Percentiles rank a stretch among this genome's conserved stretches.
These are phyloP conservation scores for Brachionichthys hirsutus DNA, from an alignment of 2,113 vertebrate genomes.

Conservation along the genomic window DNA sequence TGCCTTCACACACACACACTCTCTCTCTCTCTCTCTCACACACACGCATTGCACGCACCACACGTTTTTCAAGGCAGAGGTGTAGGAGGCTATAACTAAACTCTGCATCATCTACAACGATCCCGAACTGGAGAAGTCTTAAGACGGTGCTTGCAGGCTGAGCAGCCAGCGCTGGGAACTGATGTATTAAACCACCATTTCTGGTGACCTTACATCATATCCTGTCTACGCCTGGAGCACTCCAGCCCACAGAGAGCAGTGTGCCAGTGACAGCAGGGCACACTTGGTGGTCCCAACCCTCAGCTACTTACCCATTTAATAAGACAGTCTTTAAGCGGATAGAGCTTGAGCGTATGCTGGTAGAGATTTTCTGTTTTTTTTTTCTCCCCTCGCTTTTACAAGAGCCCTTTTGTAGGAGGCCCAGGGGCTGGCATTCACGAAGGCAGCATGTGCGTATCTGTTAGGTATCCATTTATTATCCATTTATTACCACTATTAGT, in stretches of 20 bases:
- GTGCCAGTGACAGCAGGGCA: conserved; percentile 71
- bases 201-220: conserved; percentile 64
- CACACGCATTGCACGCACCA: conserved; percentile 6
- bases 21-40: too few species aligned
- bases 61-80: conserved; percentile 12
- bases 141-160: conserved; percentile 31
- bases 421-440: conserved; percentile 63
- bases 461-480: conserved; percentile 69
- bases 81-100: conserved; percentile 27
- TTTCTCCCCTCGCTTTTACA: conserved; percentile 57
- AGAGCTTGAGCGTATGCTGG: conserved; percentile 60
- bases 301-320: conserved; percentile 75
- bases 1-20: conserved; percentile 27
- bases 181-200: conserved; percentile 49
- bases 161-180: conserved; percentile 39
- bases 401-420: conserved; percentile 67
- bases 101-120: conserved; percentile 13
- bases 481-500: conserved; percentile 73
- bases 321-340: conserved; percentile 67
- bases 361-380: conserved; percentile 44
- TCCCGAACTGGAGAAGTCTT: conserved; percentile 7
- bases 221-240: conserved; percentile 49
- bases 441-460: conserved; percentile 32
- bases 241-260: conserved; percentile 48
- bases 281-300: conserved; percentile 70